Evolutionary conservation across 2,113 vertebrate species (phyloP).

Genomic region (Megaleporinus macrocephalus): DNA sequence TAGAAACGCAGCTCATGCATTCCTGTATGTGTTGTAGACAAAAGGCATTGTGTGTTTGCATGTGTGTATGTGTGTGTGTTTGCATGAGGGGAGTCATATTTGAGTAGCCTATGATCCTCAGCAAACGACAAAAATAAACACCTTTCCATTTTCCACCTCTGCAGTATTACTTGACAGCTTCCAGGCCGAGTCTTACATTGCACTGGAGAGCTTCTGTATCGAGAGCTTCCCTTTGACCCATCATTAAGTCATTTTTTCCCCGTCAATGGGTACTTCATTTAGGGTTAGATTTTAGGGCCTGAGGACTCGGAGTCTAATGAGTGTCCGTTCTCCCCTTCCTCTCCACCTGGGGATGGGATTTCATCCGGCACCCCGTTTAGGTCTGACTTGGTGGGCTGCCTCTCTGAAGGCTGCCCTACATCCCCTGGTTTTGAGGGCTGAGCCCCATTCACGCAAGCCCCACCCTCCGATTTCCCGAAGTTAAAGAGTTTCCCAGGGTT

Average conservation of each 20-base stretch:
- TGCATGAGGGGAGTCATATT: slow-evolving; percentile 57
- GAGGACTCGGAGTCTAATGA: slow-evolving; percentile 66
- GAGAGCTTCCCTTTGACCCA: slow-evolving; percentile 28
- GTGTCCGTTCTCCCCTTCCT: slow-evolving; percentile 73
- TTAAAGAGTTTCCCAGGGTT: slow-evolving; percentile 94
- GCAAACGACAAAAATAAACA: slow-evolving; percentile 46
- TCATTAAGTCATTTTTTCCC: slow-evolving; percentile 35
- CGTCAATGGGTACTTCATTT: slow-evolving; percentile 6
- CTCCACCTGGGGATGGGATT: slow-evolving; percentile 73
- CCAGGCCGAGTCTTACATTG: slow-evolving; percentile 49
- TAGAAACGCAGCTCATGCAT: slow-evolving; percentile 82
- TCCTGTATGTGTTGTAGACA: slow-evolving; percentile 80
- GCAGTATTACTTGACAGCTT: slow-evolving; percentile 48
- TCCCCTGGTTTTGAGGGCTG: slow-evolving; percentile 67
- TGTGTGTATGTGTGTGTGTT: slow-evolving; percentile 25
- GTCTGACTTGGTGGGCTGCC: slow-evolving; percentile 75
- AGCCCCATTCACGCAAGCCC: slow-evolving; percentile 82
- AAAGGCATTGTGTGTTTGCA: slow-evolving; percentile 63
- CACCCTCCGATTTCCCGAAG: slow-evolving; percentile 86
- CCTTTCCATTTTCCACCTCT: slow-evolving; percentile 41
- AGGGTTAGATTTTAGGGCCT: slow-evolving; percentile 71
- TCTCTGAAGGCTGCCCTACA: slow-evolving; percentile 61
- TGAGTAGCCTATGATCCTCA: slow-evolving; percentile 60
- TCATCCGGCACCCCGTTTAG: slow-evolving; percentile 83
- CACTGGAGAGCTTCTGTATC: slow-evolving; percentile 52